Conservation (phyloP, 2,888 invertebrate species). For the Drosophila paramelanica region DNA sequence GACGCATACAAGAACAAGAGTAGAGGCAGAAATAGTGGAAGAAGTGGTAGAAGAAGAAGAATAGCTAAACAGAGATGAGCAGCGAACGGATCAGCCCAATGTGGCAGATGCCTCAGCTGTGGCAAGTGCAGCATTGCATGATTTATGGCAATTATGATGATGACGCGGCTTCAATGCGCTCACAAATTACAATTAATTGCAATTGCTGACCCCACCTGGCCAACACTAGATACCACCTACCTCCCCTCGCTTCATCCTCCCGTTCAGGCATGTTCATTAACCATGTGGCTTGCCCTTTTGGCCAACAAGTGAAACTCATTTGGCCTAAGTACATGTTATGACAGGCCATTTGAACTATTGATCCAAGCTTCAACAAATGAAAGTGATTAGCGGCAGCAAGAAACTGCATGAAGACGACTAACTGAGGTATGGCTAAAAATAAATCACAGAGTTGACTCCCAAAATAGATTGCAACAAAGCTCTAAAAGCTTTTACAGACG, state of each 20-base stretch:
- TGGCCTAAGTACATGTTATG: conserved; percentile 30
- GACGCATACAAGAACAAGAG: conserved; percentile 4
- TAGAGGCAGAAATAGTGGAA: not conserved
- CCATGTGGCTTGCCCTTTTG: conserved; percentile 10
- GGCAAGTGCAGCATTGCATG: conserved; percentile 78
- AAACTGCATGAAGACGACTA: not conserved
- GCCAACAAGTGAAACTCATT: conserved; percentile 40
- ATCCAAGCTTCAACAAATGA: conserved; percentile 32
- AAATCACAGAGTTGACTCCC: not conserved
- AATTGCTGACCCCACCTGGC: conserved; percentile 36
- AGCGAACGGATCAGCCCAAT: conserved; percentile 11
- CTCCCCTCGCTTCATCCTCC: not conserved
- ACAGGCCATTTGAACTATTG: conserved; percentile 33
- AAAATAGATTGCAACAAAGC: too few species aligned
- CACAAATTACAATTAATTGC: conserved; percentile 76
- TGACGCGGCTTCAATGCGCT: conserved; percentile 66
- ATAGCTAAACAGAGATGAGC: conserved; percentile 20
- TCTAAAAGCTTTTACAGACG: too few species aligned
- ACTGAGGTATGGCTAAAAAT: not conserved
- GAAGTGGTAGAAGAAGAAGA: not conserved
- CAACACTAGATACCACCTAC: not conserved
- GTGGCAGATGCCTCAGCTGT: conserved; percentile 27
- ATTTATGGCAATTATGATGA: conserved; percentile 81
- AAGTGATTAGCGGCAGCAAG: conserved; percentile 31
- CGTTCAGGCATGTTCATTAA: conserved; percentile 6